phyloP scores from a whole-genome alignment of 2,888 invertebrate species.

The Aradus depressus region DNA sequence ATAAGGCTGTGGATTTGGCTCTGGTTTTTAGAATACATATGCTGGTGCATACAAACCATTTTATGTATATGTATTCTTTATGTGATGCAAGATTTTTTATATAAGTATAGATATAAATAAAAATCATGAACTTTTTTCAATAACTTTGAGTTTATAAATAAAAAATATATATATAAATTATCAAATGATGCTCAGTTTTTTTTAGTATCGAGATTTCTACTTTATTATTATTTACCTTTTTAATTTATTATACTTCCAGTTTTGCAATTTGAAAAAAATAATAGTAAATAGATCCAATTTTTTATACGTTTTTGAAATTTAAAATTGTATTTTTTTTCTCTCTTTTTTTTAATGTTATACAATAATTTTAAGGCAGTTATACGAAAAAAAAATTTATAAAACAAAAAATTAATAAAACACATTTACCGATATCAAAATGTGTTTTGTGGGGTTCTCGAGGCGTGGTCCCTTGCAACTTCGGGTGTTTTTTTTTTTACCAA shows the following conservation, averaged over 20 bases:
- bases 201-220: too few relatives aligned
- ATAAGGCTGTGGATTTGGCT: constrained; percentile 27
- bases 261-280: neutral
- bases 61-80: constrained; percentile 26
- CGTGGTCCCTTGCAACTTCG: constrained; percentile 22
- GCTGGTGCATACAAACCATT: constrained; percentile 24
- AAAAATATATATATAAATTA: constrained; percentile 20
- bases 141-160: constrained; percentile 16
- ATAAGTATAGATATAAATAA: constrained; percentile 19
- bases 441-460: constrained; percentile 22
- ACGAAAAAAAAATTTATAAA: neutral
- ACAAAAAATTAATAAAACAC: constrained; percentile 16
- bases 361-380: constrained; percentile 7
- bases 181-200: constrained; percentile 29
- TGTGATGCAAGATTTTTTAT: constrained; percentile 30
- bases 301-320: neutral
- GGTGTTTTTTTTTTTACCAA: constrained; percentile 14
- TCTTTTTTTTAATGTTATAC: constrained; percentile 6
- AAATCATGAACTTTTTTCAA: constrained; percentile 24
- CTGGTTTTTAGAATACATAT: constrained; percentile 23
- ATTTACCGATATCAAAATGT: constrained; percentile 18
- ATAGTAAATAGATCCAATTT: neutral
- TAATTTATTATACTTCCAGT: constrained; percentile 16
- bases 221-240: constrained; percentile 24
- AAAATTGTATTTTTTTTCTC: constrained; percentile 6